Evolutionary conservation across 2,888 invertebrate genomes (phyloP).

Genomic region (Himalopsyche tibetana): DNA sequence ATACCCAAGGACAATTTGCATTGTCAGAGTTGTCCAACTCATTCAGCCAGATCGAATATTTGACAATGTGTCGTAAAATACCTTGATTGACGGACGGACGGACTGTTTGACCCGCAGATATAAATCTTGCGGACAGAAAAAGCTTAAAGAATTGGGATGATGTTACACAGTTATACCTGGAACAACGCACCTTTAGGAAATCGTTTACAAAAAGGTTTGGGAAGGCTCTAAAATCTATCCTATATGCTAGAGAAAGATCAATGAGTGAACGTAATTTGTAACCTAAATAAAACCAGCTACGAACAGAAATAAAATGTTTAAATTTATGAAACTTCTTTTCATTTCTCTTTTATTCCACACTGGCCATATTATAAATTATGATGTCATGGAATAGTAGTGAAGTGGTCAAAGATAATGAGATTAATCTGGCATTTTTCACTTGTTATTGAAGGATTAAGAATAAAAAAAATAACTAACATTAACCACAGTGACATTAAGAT

Average conservation of each 20-base stretch:
- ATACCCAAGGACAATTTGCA: no score
- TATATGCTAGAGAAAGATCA: background rate
- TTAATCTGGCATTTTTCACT: no score
- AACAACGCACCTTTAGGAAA: background rate
- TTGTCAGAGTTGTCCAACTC: no score
- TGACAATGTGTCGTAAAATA: constrained; percentile 57
- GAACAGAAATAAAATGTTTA: no score
- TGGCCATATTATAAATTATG: no score
- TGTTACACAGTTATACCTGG: constrained; percentile 9
- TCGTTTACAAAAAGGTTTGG: constrained; percentile 19
- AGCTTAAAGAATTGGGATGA: background rate
- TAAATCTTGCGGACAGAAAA: background rate
- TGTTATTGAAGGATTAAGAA: no score
- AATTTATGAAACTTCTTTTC: no score
- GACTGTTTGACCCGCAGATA: background rate
- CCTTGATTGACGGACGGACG: constrained; percentile 56
- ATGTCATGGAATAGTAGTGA: no score
- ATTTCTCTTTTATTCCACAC: no score
- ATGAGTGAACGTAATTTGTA: background rate
- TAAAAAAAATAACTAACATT: no score
- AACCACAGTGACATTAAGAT: no score
- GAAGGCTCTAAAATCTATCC: background rate
- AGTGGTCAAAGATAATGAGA: no score
- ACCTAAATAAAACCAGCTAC: background rate
- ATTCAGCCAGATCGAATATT: constrained; percentile 44